Percentiles rank a stretch among this genome's conserved stretches.
Evolutionary conservation across 2,888 invertebrate genomes (phyloP).

Genomic region (Drosophila incognita): DNA sequence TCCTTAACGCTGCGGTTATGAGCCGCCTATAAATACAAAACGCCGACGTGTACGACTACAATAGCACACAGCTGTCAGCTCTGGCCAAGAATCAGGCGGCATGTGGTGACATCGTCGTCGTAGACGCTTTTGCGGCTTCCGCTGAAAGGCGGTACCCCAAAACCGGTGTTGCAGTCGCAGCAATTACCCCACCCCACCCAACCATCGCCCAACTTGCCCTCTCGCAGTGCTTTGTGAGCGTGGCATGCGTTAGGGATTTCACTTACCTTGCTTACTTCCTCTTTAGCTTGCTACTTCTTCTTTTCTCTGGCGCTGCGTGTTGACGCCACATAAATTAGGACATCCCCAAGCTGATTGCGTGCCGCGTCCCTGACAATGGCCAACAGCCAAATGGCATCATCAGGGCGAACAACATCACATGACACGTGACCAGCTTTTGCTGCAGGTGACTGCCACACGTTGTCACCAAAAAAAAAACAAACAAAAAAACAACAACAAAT

Average conservation of each 20-base stretch:
- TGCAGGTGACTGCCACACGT: conserved; percentile 63
- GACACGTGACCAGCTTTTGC: conserved; percentile 63
- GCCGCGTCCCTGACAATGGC: conserved; percentile 50
- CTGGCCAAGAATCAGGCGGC: conserved; percentile 21
- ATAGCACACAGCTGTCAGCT: conserved; percentile 9
- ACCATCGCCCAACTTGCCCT: neutral
- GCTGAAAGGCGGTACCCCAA: neutral
- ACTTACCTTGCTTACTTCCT: neutral
- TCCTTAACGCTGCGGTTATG: conserved; percentile 42
- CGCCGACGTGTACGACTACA: neutral
- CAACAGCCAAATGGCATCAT: conserved; percentile 50
- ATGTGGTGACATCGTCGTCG: conserved; percentile 1
- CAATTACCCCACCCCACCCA: neutral
- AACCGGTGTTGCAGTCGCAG: conserved; percentile 6
- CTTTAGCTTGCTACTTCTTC: neutral
- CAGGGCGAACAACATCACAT: conserved; percentile 10
- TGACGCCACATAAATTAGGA: conserved; percentile 69
- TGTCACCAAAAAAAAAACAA: conserved; percentile 54
- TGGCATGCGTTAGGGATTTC: conserved; percentile 11
- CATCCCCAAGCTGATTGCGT: conserved; percentile 53
- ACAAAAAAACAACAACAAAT: neutral
- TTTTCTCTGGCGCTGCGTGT: conserved; percentile 54
- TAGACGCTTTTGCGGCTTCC: conserved; percentile 50
- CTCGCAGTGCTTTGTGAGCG: conserved; percentile 4
- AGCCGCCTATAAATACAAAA: conserved; percentile 49